Percentiles rank a stretch among this genome's conserved stretches.
Evolutionary conservation across 2,797 vertebrate species (phyloP).

Genomic region (Petrocephalus sullivani): DNA sequence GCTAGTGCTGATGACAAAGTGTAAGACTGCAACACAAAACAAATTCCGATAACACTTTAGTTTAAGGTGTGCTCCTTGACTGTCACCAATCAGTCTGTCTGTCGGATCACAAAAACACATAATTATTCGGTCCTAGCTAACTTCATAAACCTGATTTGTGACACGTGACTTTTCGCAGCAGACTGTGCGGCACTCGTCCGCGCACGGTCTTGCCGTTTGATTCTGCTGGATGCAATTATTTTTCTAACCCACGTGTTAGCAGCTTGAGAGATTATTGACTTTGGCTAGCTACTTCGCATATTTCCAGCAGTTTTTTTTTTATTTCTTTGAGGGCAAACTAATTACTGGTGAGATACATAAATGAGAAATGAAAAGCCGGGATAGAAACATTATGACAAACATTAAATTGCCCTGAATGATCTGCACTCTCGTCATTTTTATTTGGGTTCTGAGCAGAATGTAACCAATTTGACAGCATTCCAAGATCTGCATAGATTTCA

Average conservation of each 20-base stretch:
- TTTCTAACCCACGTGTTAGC: conserved; percentile 45
- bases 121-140: background rate
- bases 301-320: conserved; percentile 16
- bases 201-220: conserved; percentile 46
- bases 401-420: conserved; percentile 5
- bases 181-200: conserved; percentile 44
- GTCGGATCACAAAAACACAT: background rate
- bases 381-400: conserved; percentile 8
- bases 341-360: conserved; percentile 16
- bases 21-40: background rate
- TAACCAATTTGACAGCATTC: background rate
- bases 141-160: conserved; percentile 38
- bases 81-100: background rate
- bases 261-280: conserved; percentile 49
- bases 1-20: background rate
- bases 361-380: background rate
- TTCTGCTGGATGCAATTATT: conserved; percentile 57
- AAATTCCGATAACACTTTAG: background rate
- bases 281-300: conserved; percentile 36
- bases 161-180: conserved; percentile 36
- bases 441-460: background rate
- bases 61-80: background rate
- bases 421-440: conserved; percentile 14
- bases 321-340: conserved; percentile 8
- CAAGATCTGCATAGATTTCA: conserved; percentile 5